These are phyloP conservation scores for Neosilurus hyrtlii DNA, from an alignment of 2,797 vertebrate species.

Conservation along the genomic window DNA sequence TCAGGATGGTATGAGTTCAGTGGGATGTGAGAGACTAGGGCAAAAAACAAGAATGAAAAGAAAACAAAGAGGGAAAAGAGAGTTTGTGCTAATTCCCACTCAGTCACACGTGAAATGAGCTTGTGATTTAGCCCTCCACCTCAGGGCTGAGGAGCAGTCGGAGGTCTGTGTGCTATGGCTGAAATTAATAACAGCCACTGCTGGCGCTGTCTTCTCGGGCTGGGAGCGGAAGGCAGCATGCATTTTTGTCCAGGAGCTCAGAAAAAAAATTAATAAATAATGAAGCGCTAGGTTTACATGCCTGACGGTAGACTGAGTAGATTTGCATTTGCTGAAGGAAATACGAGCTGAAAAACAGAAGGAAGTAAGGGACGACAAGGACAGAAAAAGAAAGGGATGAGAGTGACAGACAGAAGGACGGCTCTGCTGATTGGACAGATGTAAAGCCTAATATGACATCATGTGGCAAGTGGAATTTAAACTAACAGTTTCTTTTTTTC, in stretches of 20 bases:
- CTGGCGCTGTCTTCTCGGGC: slow-evolving; percentile 46
- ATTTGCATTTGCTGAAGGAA: neutral
- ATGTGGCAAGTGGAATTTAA: neutral
- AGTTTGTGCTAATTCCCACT: slow-evolving; percentile 74
- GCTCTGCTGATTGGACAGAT: neutral
- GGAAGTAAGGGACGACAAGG: neutral
- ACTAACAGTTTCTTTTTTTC: neutral
- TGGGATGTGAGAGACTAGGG: slow-evolving; percentile 4
- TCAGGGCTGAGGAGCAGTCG: slow-evolving; percentile 57
- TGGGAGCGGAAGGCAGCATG: slow-evolving; percentile 14
- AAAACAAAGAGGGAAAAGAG: slow-evolving; percentile 54
- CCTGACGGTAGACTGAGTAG: slow-evolving; percentile 36
- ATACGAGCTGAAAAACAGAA: neutral
- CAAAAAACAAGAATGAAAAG: slow-evolving; percentile 45
- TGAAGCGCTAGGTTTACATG: slow-evolving; percentile 66
- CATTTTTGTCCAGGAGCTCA: slow-evolving; percentile 46
- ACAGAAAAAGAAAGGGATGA: neutral
- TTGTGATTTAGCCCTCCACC: slow-evolving; percentile 67
- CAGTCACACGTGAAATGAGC: slow-evolving; percentile 82
- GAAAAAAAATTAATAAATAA: slow-evolving; percentile 60
- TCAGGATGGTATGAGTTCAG: neutral
- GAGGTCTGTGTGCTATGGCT: slow-evolving; percentile 58
- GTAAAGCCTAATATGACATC: neutral
- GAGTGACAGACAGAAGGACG: neutral
- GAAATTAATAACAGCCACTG: slow-evolving; percentile 68